Evolutionary conservation across 2,797 vertebrate genomes (phyloP), one percentile per base, ranked within the genome.

Genomic region (Microchirus variegatus): DNA sequence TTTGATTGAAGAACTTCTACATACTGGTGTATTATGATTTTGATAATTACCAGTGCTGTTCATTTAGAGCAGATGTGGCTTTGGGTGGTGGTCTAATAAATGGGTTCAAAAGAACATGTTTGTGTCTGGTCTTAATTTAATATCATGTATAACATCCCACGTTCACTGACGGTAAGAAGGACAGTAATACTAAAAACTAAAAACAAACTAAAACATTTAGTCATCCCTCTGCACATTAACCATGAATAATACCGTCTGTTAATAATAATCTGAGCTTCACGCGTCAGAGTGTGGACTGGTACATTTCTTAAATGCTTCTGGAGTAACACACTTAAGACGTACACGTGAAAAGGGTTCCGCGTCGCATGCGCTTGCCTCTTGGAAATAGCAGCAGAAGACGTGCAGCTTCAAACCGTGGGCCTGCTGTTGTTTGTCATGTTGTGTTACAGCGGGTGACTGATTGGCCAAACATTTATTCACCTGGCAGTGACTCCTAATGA

Each of bases 401-500:
- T 2, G 42, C 8, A 35, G 49, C 51, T 43, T 80, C 63, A 47
- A 72, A 70, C 58, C 46, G 47, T 13, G 15, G 9, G 26, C 22
- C 56, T 58, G 54, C 48, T 67, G 65, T 16, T 59, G 49, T 5
- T 82, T 57, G 60, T 72, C 63, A 52, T 69, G 69, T 67, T 62
- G 63, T 53, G 67, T 73, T 79, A 46, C 57, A 59, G 55, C 16
- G 58, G 50, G 61, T 81, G 77, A 84, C 50, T 63, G 75, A 68
- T 41, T 59, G 70, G 36, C 73, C 59, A 84, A 87, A 84, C 64
- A 89, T 78, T 78, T 68, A 64, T 72, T 71, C 74, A 78, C 53
- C 56, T 66, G 73, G 46, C 38, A 74, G 47, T 40, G 59, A 47
- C 67, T 82, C 53, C 19, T 18, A 55, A 59, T 70, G 54, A 53